These are phyloP conservation scores for Neopelma chrysocephalum DNA, from an alignment of 2,797 vertebrate species.

Conservation along the genomic window DNA sequence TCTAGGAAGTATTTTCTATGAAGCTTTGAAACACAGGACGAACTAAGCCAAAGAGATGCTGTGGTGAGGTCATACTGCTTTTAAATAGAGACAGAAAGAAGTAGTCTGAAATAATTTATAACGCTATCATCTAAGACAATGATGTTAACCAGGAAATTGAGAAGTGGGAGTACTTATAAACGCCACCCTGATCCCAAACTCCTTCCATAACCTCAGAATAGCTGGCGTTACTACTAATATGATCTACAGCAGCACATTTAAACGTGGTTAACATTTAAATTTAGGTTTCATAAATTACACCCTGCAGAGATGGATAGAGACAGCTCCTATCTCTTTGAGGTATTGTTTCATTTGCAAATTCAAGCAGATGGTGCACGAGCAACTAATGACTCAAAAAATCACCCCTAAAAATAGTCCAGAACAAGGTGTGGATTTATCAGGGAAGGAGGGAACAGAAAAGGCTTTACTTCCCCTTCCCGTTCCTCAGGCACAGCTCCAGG, in stretches of 20 bases:
- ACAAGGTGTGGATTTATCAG: conserved; percentile 60
- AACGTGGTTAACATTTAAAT: conserved; percentile 66
- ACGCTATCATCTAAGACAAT: background rate
- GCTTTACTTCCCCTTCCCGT: background rate
- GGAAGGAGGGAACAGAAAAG: background rate
- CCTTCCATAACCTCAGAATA: conserved; percentile 59
- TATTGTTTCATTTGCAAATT: conserved; percentile 70
- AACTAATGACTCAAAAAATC: conserved; percentile 69
- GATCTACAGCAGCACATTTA: conserved; percentile 60
- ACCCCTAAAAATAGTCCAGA: conserved; percentile 68
- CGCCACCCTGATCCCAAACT: conserved; percentile 28
- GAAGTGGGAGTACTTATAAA: conserved; percentile 56
- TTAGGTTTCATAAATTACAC: conserved; percentile 67
- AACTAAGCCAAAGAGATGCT: conserved; percentile 35
- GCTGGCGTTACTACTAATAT: conserved; percentile 58
- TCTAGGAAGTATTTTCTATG: conserved; percentile 45
- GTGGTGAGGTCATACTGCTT: conserved; percentile 55
- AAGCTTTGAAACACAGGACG: conserved; percentile 21
- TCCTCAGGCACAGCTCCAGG: background rate
- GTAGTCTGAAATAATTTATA: conserved; percentile 59
- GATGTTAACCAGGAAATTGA: conserved; percentile 59
- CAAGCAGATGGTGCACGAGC: conserved; percentile 68
- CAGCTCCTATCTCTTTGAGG: conserved; percentile 69
- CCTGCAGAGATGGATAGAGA: conserved; percentile 60
- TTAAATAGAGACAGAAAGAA: conserved; percentile 57